These are phyloP conservation scores for Biston stratarius DNA, from an alignment of 2,888 invertebrate species.

Conservation along the genomic window DNA sequence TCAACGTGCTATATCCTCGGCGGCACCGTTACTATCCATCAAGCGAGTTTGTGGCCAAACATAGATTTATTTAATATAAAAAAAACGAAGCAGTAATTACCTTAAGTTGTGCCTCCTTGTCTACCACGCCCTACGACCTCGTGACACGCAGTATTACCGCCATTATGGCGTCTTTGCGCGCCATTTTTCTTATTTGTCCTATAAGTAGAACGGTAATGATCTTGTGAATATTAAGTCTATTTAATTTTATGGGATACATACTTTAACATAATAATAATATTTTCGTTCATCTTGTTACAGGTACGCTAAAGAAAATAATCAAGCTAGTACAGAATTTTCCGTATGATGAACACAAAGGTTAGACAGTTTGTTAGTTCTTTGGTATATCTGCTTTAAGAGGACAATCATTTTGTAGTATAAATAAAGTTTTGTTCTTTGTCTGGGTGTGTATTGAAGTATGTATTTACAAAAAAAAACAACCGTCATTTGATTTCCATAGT, in stretches of 20 bases:
- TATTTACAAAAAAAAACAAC: too few relatives aligned
- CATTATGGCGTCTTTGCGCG: conserved; percentile 44
- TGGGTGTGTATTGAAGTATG: too few relatives aligned
- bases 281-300: conserved; percentile 24
- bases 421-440: too few relatives aligned
- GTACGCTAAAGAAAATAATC: conserved; percentile 1
- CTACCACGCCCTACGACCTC: conserved; percentile 49
- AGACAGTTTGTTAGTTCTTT: too few relatives aligned
- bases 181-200: conserved; percentile 38
- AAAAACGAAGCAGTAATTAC: background rate
- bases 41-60: too few relatives aligned
- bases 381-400: too few relatives aligned
- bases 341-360: too few relatives aligned
- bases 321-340: background rate
- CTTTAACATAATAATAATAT: background rate
- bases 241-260: background rate
- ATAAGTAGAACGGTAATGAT: conserved; percentile 29
- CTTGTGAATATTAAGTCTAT: conserved; percentile 31
- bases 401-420: too few relatives aligned
- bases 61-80: too few relatives aligned
- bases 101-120: background rate
- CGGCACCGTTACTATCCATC: too few relatives aligned
- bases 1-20: too few relatives aligned
- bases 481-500: too few relatives aligned
- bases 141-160: conserved; percentile 50